These are phyloP conservation scores for Balanococcus diminutus DNA, from an alignment of 2,888 invertebrate genomes.

Conservation along the genomic window DNA sequence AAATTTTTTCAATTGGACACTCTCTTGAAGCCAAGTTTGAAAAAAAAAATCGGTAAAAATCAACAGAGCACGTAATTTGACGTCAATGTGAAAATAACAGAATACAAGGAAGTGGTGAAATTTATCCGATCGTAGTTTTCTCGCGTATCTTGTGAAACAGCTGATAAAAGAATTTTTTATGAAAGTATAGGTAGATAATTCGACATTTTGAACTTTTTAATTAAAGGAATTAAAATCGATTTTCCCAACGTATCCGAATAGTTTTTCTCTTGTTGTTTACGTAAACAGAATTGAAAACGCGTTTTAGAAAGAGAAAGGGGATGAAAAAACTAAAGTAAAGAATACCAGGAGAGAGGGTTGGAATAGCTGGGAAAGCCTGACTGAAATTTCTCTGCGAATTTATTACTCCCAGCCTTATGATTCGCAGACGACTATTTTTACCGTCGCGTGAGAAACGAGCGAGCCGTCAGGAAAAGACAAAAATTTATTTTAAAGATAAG, in stretches of 20 bases:
- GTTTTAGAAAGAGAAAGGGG: neutral
- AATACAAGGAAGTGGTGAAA: too few species aligned
- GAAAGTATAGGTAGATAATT: neutral
- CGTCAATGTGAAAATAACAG: too few species aligned
- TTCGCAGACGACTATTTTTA: neutral
- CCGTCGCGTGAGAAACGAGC: slow-evolving; percentile 10
- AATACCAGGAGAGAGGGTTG: too few species aligned
- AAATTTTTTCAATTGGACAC: too few species aligned
- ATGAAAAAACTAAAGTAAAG: too few species aligned
- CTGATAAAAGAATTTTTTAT: too few species aligned
- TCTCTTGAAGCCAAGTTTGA: too few species aligned
- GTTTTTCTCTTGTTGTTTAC: neutral
- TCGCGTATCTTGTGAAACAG: too few species aligned
- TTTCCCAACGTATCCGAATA: neutral
- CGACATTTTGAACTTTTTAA: neutral
- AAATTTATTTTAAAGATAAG: slow-evolving; percentile 18
- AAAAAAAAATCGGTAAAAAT: too few species aligned
- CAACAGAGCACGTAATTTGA: too few species aligned
- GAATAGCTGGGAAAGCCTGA: neutral
- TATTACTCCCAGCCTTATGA: neutral
- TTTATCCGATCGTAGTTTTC: too few species aligned
- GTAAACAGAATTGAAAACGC: neutral
- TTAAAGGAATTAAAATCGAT: neutral
- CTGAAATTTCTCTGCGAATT: neutral
- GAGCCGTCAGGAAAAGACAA: neutral